Conservation (phyloP, 2,888 invertebrate species). For the Drosophila lutescens region DNA sequence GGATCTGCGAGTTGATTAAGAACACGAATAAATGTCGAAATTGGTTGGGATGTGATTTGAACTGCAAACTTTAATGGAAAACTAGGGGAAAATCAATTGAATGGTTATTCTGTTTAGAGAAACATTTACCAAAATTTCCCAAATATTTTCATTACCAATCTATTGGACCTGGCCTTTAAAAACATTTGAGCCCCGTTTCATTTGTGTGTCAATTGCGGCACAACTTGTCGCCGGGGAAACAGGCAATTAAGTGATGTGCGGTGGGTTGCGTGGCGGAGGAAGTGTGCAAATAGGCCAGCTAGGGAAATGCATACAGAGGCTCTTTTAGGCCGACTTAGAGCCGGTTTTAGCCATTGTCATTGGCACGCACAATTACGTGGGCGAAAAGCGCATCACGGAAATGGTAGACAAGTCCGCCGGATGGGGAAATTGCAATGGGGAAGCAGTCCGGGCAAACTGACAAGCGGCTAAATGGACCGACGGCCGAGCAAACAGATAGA, state of each 20-base stretch:
- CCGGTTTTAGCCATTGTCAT: conserved; percentile 33
- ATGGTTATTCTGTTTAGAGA: no score
- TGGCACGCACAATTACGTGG: conserved; percentile 65
- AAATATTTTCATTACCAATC: neutral
- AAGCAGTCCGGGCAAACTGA: conserved; percentile 20
- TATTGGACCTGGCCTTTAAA: neutral
- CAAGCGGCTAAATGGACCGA: conserved; percentile 31
- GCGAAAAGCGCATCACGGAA: conserved; percentile 53
- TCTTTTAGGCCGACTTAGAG: conserved; percentile 33
- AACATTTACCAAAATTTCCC: no score
- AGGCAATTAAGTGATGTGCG: conserved; percentile 4
- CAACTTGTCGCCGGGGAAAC: conserved; percentile 5
- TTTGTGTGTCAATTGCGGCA: conserved; percentile 13
- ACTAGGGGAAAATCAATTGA: no score
- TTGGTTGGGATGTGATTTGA: neutral
- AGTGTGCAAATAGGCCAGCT: conserved; percentile 1
- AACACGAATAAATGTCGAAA: conserved; percentile 6
- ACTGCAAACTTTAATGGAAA: neutral
- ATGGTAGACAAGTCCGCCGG: conserved; percentile 17
- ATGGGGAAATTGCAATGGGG: conserved; percentile 28
- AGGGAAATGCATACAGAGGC: conserved; percentile 9
- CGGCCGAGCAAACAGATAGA: conserved; percentile 24
- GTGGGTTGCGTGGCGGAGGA: neutral
- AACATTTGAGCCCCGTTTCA: neutral
- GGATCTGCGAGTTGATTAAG: conserved; percentile 5